Evolutionary conservation across 2,888 invertebrate species (phyloP).

Genomic region (Danaus chrysippus): DNA sequence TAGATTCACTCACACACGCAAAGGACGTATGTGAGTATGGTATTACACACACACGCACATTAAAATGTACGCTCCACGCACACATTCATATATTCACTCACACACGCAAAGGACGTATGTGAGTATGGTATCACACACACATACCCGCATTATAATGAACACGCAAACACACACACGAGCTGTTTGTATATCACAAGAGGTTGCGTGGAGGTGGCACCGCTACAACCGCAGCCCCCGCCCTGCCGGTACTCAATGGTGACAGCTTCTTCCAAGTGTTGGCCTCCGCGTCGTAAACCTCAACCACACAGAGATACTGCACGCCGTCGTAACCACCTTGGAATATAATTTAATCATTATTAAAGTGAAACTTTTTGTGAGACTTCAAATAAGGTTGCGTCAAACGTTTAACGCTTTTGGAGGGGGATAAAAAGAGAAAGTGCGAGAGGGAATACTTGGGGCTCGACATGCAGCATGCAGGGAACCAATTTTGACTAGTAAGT

Average conservation of each 20-base stretch:
- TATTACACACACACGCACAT: too few species aligned
- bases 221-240: constrained; percentile 94
- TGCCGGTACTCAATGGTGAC: constrained; percentile 87
- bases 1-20: too few species aligned
- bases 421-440: too few species aligned
- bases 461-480: too few species aligned
- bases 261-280: constrained; percentile 88
- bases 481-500: too few species aligned
- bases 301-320: constrained; percentile 89
- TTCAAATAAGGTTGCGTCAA: too few species aligned
- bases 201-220: constrained; percentile 74
- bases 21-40: too few species aligned
- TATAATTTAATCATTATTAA: neutral
- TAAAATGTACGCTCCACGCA: neutral
- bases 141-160: neutral
- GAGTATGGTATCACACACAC: too few species aligned
- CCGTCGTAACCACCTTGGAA: constrained; percentile 92
- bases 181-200: constrained; percentile 56
- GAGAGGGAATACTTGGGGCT: too few species aligned
- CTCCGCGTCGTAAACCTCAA: constrained; percentile 93
- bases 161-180: constrained; percentile 28
- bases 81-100: neutral
- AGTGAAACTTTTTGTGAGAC: too few species aligned
- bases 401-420: too few species aligned
- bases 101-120: neutral